phyloP scores from a whole-genome alignment of 2,888 invertebrate genomes.

The Polydrusus tereticollis region DNA sequence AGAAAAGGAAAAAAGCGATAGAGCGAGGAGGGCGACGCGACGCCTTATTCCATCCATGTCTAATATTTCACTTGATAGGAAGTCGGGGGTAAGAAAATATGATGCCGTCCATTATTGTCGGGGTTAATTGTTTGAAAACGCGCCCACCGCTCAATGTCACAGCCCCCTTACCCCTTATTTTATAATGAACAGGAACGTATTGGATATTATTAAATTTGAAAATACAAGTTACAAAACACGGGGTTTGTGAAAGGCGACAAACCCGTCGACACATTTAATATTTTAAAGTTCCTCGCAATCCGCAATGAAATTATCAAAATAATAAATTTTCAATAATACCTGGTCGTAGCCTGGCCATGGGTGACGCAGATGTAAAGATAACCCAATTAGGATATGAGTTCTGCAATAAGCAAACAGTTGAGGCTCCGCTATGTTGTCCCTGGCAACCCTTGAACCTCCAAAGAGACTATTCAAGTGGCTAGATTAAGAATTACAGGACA shows the following conservation, averaged over 20 bases:
- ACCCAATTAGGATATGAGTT: slow-evolving; percentile 68
- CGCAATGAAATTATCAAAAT: slow-evolving; percentile 64
- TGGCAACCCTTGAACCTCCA: slow-evolving; percentile 60
- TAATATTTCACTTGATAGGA: slow-evolving; percentile 55
- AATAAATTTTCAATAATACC: slow-evolving; percentile 52
- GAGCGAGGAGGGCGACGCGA: slow-evolving; percentile 10
- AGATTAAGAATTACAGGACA: neutral
- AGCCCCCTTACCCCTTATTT: slow-evolving; percentile 36
- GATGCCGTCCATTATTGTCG: slow-evolving; percentile 63
- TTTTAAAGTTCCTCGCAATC: slow-evolving; percentile 49
- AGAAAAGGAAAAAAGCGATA: neutral
- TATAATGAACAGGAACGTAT: neutral
- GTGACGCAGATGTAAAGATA: slow-evolving; percentile 62
- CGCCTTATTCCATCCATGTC: slow-evolving; percentile 49
- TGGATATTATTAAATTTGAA: too few species aligned
- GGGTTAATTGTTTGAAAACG: slow-evolving; percentile 67
- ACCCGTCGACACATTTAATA: neutral
- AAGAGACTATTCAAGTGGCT: slow-evolving; percentile 15
- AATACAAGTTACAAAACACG: too few species aligned
- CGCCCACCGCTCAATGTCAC: slow-evolving; percentile 61
- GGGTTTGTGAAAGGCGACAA: neutral
- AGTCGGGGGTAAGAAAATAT: slow-evolving; percentile 58
- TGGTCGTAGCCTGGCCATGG: slow-evolving; percentile 33
- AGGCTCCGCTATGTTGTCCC: slow-evolving; percentile 57
- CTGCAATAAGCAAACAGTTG: slow-evolving; percentile 66